A percentile compares a stretch with the other conserved stretches of the same genome.
These are phyloP conservation scores for Morone saxatilis DNA, from an alignment of 2,113 vertebrate genomes.

Conservation along the genomic window DNA sequence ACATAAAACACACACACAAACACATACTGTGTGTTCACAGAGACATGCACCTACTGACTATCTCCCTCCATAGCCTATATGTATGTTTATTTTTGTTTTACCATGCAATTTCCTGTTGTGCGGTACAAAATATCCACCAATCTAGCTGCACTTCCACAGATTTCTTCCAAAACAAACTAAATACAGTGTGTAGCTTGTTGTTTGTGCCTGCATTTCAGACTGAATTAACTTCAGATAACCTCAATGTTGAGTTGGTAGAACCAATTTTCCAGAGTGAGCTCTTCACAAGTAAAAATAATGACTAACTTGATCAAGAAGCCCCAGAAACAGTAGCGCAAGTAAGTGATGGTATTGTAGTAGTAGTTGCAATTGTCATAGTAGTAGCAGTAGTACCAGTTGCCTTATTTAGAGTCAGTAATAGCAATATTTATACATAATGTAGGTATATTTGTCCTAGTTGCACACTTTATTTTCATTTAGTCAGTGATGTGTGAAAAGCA, in stretches of 20 bases:
- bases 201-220: slow-evolving; percentile 4
- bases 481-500: slow-evolving; percentile 35
- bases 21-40: slow-evolving; percentile 15
- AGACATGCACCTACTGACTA: not conserved
- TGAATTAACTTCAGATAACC: slow-evolving; percentile 22
- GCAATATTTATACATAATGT: not conserved
- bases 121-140: too few relatives aligned
- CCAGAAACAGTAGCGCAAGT: not conserved
- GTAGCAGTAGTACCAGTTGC: not conserved
- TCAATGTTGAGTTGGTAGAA: not conserved
- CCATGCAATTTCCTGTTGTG: too few relatives aligned
- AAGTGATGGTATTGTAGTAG: not conserved
- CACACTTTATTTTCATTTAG: slow-evolving; percentile 17
- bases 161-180: not conserved
- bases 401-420: not conserved
- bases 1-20: slow-evolving; percentile 29
- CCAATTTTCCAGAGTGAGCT: slow-evolving; percentile 9
- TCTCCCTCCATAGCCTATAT: not conserved
- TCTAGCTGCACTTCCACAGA: not conserved
- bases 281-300: not conserved
- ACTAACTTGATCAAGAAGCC: not conserved
- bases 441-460: not conserved
- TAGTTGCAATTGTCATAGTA: too few relatives aligned
- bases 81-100: too few relatives aligned
- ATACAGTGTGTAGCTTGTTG: not conserved